These are phyloP conservation scores for Cherax quadricarinatus DNA, from an alignment of 1,140 invertebrate genomes.

Conservation along the genomic window DNA sequence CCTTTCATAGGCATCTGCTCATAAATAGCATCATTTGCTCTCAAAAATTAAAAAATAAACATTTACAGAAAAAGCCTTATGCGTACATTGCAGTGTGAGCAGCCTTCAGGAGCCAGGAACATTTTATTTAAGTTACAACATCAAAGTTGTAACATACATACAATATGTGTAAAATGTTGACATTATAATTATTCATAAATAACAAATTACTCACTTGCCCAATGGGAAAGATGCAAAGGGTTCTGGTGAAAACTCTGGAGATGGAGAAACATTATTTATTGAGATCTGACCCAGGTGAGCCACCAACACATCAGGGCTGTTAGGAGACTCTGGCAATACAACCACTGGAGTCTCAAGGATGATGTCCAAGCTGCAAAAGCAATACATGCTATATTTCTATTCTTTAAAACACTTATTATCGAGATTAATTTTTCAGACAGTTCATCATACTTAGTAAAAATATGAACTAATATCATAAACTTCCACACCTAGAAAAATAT, in stretches of 20 bases:
- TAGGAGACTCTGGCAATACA: slow-evolving; percentile 87
- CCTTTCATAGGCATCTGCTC: too few species aligned
- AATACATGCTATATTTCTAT: neutral
- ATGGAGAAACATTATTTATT: slow-evolving; percentile 77
- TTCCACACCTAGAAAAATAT: neutral
- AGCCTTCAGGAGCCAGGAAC: too few species aligned
- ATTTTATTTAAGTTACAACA: too few species aligned
- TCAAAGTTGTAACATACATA: too few species aligned
- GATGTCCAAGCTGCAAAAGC: slow-evolving; percentile 80
- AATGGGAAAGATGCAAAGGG: slow-evolving; percentile 39
- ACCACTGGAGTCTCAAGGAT: slow-evolving; percentile 93
- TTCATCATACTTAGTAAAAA: too few species aligned
- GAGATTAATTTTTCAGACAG: too few species aligned
- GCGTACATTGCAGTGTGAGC: too few species aligned
- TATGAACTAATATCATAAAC: neutral
- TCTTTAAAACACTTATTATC: neutral
- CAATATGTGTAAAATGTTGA: too few species aligned
- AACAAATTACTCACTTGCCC: slow-evolving; percentile 39
- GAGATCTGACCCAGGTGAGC: slow-evolving; percentile 95
- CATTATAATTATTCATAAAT: too few species aligned
- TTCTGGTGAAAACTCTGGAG: neutral
- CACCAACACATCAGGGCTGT: slow-evolving; percentile 89
- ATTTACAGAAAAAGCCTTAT: too few species aligned
- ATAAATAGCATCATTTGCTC: too few species aligned
- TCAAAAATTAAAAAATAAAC: too few species aligned